These are phyloP conservation scores for Xestia sexstrigata DNA, from an alignment of 2,888 invertebrate species.

Conservation along the genomic window DNA sequence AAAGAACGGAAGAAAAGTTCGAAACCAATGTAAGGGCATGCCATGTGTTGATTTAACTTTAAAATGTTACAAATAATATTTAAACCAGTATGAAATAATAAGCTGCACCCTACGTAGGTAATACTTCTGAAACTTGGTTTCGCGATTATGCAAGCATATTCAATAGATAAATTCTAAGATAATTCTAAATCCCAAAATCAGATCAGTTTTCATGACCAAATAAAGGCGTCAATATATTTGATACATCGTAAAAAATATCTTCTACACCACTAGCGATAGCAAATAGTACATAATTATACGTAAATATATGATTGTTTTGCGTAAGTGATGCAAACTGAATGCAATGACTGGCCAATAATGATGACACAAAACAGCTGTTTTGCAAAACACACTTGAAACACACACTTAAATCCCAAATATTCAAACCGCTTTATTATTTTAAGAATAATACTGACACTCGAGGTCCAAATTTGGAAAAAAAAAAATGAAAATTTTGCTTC, in stretches of 20 bases:
- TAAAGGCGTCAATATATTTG: constrained; percentile 54
- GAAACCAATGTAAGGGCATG: constrained; percentile 79
- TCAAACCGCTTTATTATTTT: background rate
- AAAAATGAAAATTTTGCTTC: background rate
- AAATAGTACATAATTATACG: background rate
- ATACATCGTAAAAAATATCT: constrained; percentile 23
- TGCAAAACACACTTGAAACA: constrained; percentile 28
- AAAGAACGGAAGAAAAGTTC: constrained; percentile 76
- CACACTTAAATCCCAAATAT: background rate
- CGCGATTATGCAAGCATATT: background rate
- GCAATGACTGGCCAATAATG: constrained; percentile 17
- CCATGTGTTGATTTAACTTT: constrained; percentile 47
- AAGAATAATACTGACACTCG: background rate
- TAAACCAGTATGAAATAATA: background rate
- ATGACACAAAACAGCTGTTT: constrained; percentile 63
- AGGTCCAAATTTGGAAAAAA: background rate
- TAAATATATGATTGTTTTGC: constrained; percentile 5
- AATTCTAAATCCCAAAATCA: constrained; percentile 40
- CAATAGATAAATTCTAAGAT: background rate
- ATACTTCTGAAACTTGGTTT: background rate
- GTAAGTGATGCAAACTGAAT: constrained; percentile 19
- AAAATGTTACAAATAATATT: constrained; percentile 8
- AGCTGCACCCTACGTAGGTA: background rate
- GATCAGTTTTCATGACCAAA: constrained; percentile 72
- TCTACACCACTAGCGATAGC: background rate